Evolutionary conservation across 1,140 invertebrate species (phyloP), one percentile per base, ranked within the genome.

Genomic region (Leucophenga varia): DNA sequence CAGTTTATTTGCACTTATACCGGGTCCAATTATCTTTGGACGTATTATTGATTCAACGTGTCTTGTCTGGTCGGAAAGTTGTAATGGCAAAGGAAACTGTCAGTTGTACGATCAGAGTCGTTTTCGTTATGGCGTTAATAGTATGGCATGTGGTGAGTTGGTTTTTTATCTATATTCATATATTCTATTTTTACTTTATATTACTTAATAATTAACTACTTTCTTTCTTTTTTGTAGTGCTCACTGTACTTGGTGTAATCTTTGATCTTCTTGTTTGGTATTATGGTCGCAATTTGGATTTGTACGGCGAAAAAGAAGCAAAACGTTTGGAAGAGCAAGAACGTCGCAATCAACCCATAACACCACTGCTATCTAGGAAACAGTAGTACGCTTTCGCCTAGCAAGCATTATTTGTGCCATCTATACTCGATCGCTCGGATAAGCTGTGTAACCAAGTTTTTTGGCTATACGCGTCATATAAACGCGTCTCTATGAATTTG

Each of bases 1-100:
- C n/a, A 84, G 82, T 8, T 55, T 86, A n/a, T 80, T 85, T 43
- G 84, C 83, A 3, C 64, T 85, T 8, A 84, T 86, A 47, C 85
- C 85, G 7, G 82, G 82, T 9, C 85, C 85, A 2, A 86, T 86
- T 47, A 75, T 86, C 21, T 86, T 80, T 55, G 85, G 84, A 2
- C 76, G 77, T 8, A 81, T 86, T 43, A 84, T 86, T 30, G 84
- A 86, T 57, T 79, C 78, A 2, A 81, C 82, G 0, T 86, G 84
- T 52, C 52, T 84, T 20, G 78, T 85, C 31, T 86, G 84, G 84
- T 81, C 83, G n/a, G 67, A 81, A 34, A 80, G 81, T 21, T 86
- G 84, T 54, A 81, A 79, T 21, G 71, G 75, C 13, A 78, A 64
- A 43, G 84, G 83, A 13, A 85, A 86, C 57, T 86, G 84, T 54